Base-by-base conservation (phyloP, 2,113 vertebrate species). In the Anguilla japonica region DNA sequence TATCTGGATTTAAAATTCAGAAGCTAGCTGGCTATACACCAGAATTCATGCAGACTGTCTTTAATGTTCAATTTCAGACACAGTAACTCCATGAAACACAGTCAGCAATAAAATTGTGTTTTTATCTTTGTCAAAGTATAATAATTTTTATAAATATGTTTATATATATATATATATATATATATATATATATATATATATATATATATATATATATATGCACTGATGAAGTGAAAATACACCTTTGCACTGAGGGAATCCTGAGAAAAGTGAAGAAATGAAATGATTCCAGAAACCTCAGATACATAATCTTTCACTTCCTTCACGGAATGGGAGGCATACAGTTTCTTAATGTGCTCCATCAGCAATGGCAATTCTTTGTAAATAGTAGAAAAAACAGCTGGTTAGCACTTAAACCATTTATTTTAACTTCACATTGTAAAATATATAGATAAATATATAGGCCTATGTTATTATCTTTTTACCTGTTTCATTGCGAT, bases 241-340 rank as follows among this genome's bases (percentile, higher is more conserved):
- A 85, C 84, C 84, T 79, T 78, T 34, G 41, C 7, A 41, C 14
- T 20, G 22, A 1, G 9, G 29, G n/a, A 6, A 46, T 79, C 41
- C n/a, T 85, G 79, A 6, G 84, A 26, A 79, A 85, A n/a, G 29
- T 81, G 29, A 26, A 86, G 50, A 81, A 7, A 60, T 56, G 79
- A 57, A 26, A 86, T 11, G 39, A 80, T 40, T 40, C 78, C 85
- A 86, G 85, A 86, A 34, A 86, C 75, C 2, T 86, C 78, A 20
- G 85, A 86, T 11, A 86, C 78, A 40, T 86, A 86, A 20, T 86
- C 79, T 81, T 81, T 81, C 6, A 80, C 85, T 81, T 50, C 46
- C 29, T 86, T 86, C 46, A 40, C 26, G 50, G 18, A 57, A 18
- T 86, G 85, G 7, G 5, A 57, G 29, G 60, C 50, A 16, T 86